Percentiles rank a stretch among this genome's conserved stretches.
phyloP scores from a whole-genome alignment of 2,797 vertebrate genomes.

The Oreochromis mossambicus region DNA sequence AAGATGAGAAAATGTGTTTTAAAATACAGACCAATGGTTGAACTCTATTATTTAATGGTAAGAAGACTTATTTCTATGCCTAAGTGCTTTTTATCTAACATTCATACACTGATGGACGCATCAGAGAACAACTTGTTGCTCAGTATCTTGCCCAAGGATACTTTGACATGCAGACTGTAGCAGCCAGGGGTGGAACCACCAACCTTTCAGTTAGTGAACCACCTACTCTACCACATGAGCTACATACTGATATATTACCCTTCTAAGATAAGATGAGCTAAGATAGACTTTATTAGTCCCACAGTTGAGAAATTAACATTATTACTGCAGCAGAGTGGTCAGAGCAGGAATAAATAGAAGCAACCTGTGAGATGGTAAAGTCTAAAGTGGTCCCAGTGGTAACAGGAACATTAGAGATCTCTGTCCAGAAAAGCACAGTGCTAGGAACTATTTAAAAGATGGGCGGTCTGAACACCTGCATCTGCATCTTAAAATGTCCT shows the following conservation, averaged over 20 bases:
- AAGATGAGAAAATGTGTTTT: not conserved
- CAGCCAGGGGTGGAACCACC: not conserved
- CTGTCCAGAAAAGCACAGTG: not conserved
- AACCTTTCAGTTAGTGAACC: accelerated
- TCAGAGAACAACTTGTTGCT: not conserved
- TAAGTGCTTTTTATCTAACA: not conserved
- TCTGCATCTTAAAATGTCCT: not conserved
- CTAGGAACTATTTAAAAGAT: not conserved
- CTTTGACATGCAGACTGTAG: not conserved
- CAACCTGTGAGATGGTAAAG: not conserved
- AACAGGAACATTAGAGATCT: not conserved
- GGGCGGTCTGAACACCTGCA: not conserved
- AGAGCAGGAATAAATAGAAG: not conserved
- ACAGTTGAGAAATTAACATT: not conserved
- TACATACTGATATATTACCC: not conserved
- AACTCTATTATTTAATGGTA: not conserved
- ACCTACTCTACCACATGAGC: not conserved
- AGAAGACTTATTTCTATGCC: not conserved
- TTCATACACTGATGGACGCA: accelerated
- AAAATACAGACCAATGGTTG: not conserved
- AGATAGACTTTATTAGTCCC: not conserved
- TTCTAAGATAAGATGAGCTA: not conserved
- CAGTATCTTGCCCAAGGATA: not conserved
- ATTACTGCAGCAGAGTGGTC: not conserved
- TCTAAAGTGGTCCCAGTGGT: not conserved